Evolutionary conservation across 1,140 invertebrate species (phyloP).

Genomic region (Fopius arisanus): DNA sequence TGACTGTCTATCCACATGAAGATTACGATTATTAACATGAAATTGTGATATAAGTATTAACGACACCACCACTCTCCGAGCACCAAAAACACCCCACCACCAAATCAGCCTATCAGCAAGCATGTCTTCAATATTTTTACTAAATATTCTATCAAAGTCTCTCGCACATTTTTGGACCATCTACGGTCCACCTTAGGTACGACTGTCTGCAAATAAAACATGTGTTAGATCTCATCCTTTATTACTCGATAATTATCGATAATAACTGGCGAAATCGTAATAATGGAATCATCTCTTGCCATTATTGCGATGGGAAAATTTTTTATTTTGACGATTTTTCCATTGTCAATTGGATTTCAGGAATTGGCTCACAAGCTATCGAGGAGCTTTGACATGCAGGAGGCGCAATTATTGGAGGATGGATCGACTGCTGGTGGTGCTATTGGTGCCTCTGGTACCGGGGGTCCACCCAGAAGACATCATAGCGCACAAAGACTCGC

Average conservation of each 20-base stretch:
- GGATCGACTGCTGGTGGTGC: conserved; percentile 59
- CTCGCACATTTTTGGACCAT: conserved; percentile 2
- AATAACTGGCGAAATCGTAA: background rate
- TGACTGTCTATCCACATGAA: background rate
- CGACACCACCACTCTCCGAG: conserved; percentile 57
- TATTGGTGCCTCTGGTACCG: conserved; percentile 66
- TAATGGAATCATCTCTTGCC: conserved; percentile 17
- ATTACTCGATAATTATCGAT: background rate
- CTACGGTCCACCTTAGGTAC: background rate
- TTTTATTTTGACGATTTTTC: background rate
- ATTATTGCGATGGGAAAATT: background rate
- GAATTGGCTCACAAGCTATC: conserved; percentile 85
- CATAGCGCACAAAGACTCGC: conserved; percentile 55
- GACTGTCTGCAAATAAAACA: background rate
- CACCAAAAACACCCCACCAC: conserved; percentile 58
- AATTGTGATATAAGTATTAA: conserved; percentile 11
- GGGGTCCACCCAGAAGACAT: conserved; percentile 57
- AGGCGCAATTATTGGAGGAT: conserved; percentile 77
- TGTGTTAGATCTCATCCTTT: background rate
- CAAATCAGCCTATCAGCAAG: conserved; percentile 56
- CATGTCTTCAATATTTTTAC: conserved; percentile 47
- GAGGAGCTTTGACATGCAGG: conserved; percentile 86
- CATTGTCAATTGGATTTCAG: conserved; percentile 58
- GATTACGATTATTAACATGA: background rate
- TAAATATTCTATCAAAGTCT: conserved; percentile 30